phyloP scores from a whole-genome alignment of 1,140 invertebrate genomes.

The Amyelois transitella region DNA sequence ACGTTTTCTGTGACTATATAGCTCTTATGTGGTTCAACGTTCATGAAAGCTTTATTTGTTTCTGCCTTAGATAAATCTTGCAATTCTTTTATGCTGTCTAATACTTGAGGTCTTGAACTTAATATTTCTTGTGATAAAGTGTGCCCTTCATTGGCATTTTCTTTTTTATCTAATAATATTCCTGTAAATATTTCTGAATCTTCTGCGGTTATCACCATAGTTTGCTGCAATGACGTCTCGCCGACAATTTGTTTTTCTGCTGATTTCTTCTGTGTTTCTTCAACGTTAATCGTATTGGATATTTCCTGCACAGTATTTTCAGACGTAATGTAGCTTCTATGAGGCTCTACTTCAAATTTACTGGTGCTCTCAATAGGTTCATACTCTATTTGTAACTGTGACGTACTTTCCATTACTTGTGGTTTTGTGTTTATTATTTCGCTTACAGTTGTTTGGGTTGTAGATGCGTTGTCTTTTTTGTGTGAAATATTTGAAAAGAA shows the following conservation, averaged over 20 bases:
- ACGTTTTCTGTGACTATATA: slow-evolving; percentile 41
- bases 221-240: slow-evolving; percentile 39
- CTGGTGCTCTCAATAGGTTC: slow-evolving; percentile 17
- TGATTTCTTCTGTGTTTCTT: slow-evolving; percentile 15
- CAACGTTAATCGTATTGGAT: neutral
- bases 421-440: slow-evolving; percentile 32
- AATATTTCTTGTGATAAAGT: slow-evolving; percentile 26
- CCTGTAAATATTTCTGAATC: slow-evolving; percentile 15
- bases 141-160: slow-evolving; percentile 31
- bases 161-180: slow-evolving; percentile 7
- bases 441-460: slow-evolving; percentile 19
- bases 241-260: slow-evolving; percentile 35
- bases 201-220: slow-evolving; percentile 34
- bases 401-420: slow-evolving; percentile 37
- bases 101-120: slow-evolving; percentile 24
- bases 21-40: slow-evolving; percentile 37
- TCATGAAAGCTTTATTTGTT: slow-evolving; percentile 24
- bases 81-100: slow-evolving; percentile 34
- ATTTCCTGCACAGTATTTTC: slow-evolving; percentile 26
- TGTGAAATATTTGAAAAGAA: slow-evolving; percentile 16
- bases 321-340: slow-evolving; percentile 39
- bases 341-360: slow-evolving; percentile 28
- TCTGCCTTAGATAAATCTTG: slow-evolving; percentile 12
- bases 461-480: slow-evolving; percentile 27
- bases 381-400: slow-evolving; percentile 9